Conservation (phyloP, 2,888 invertebrate genomes). For the Suillia variegata region DNA sequence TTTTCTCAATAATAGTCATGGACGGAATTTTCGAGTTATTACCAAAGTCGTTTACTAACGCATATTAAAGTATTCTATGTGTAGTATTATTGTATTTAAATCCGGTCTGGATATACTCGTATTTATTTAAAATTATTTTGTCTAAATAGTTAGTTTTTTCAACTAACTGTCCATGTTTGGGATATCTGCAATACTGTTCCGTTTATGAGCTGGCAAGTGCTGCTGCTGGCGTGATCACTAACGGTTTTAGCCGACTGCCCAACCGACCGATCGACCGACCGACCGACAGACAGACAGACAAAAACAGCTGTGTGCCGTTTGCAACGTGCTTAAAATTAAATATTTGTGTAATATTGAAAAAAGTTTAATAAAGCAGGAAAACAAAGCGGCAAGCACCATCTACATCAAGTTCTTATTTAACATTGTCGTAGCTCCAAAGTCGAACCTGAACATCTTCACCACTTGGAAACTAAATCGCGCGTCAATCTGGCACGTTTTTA, state of each 20-base stretch:
- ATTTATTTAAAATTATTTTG: no score
- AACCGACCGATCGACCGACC: no score
- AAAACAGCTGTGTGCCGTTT: slow-evolving; percentile 33
- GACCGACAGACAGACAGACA: no score
- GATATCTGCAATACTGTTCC: neutral
- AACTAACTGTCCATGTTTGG: neutral
- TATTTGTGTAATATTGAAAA: slow-evolving; percentile 1
- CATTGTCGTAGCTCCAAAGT: neutral
- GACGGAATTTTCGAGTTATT: no score
- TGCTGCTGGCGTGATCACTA: slow-evolving; percentile 29
- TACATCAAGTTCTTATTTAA: neutral
- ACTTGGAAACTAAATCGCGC: slow-evolving; percentile 58
- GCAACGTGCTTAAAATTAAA: slow-evolving; percentile 32
- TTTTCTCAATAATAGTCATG: no score
- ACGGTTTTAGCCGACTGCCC: slow-evolving; percentile 14
- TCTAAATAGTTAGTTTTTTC: no score
- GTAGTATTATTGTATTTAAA: no score
- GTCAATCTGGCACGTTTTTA: slow-evolving; percentile 61
- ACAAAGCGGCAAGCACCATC: neutral
- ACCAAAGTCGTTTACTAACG: no score
- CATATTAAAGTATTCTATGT: no score
- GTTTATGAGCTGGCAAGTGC: slow-evolving; percentile 30
- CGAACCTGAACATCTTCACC: slow-evolving; percentile 6
- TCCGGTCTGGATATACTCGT: no score
- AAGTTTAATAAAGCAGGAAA: neutral